A percentile compares a stretch with the other conserved stretches of the same genome.
Conservation (phyloP, 2,888 invertebrate species). For the Tipula unca region DNA sequence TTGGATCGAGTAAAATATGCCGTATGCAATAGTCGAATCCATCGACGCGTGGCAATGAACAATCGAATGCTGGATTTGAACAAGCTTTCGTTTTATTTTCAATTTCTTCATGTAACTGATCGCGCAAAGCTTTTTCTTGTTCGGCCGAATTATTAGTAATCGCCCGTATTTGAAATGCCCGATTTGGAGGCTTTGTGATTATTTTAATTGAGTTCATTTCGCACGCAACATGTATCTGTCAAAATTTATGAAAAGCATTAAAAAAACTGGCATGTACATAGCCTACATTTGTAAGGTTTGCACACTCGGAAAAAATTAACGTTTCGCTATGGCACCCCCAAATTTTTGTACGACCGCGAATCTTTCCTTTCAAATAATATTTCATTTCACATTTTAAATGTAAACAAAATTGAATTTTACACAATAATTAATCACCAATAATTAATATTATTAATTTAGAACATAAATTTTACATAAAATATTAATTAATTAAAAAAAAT, state of each 20-base stretch:
- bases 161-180: slow-evolving; percentile 24
- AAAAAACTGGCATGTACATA: neutral
- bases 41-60: slow-evolving; percentile 56
- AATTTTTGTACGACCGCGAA: neutral
- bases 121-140: slow-evolving; percentile 37
- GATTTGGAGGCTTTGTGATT: slow-evolving; percentile 25
- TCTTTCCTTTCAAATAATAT: neutral
- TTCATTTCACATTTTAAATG: neutral
- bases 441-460: neutral
- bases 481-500: neutral
- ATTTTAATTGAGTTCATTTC: slow-evolving; percentile 22
- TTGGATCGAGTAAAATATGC: slow-evolving; percentile 76
- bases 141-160: slow-evolving; percentile 26
- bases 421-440: neutral
- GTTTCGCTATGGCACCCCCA: neutral
- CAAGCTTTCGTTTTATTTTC: slow-evolving; percentile 53
- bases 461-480: neutral
- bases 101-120: slow-evolving; percentile 54
- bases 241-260: neutral
- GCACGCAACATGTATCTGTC: neutral
- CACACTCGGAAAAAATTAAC: neutral
- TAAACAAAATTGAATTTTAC: neutral
- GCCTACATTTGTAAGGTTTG: neutral
- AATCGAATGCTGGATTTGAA: slow-evolving; percentile 56
- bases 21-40: slow-evolving; percentile 69